phyloP scores from a whole-genome alignment of 1,140 invertebrate species.

The Belonocnema kinseyi region DNA sequence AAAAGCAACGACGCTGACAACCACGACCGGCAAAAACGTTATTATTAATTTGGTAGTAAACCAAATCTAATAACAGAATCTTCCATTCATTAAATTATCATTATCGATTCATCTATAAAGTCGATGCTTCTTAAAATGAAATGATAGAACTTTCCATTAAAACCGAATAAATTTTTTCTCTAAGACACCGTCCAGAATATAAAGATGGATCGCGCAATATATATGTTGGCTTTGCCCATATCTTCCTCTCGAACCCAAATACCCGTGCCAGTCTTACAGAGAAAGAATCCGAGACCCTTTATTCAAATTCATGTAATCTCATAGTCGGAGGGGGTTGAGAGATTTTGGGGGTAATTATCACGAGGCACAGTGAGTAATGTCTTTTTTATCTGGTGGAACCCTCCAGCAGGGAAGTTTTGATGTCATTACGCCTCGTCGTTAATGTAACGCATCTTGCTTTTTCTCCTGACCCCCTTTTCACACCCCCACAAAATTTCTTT shows the following conservation, averaged over 20 bases:
- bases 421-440: slow-evolving; percentile 53
- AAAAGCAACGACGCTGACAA: slow-evolving; percentile 23
- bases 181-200: slow-evolving; percentile 41
- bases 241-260: not conserved
- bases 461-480: slow-evolving; percentile 46
- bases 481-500: slow-evolving; percentile 43
- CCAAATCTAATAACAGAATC: not conserved
- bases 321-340: slow-evolving; percentile 37
- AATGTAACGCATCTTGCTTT: slow-evolving; percentile 61
- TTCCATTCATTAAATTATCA: not conserved
- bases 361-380: slow-evolving; percentile 56
- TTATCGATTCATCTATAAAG: not conserved
- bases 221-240: not conserved
- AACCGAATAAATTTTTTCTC: not conserved
- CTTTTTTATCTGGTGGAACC: slow-evolving; percentile 54
- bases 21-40: slow-evolving; percentile 20
- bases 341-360: slow-evolving; percentile 55
- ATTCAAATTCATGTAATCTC: slow-evolving; percentile 56
- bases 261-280: not conserved
- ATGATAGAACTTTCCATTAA: not conserved
- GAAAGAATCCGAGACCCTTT: slow-evolving; percentile 27
- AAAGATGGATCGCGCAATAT: slow-evolving; percentile 46
- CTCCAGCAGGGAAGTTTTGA: slow-evolving; percentile 33
- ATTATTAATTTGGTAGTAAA: slow-evolving; percentile 9
- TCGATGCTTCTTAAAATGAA: not conserved